phyloP scores from a whole-genome alignment of 2,888 invertebrate genomes.

The Gisinianus flammeolus region DNA sequence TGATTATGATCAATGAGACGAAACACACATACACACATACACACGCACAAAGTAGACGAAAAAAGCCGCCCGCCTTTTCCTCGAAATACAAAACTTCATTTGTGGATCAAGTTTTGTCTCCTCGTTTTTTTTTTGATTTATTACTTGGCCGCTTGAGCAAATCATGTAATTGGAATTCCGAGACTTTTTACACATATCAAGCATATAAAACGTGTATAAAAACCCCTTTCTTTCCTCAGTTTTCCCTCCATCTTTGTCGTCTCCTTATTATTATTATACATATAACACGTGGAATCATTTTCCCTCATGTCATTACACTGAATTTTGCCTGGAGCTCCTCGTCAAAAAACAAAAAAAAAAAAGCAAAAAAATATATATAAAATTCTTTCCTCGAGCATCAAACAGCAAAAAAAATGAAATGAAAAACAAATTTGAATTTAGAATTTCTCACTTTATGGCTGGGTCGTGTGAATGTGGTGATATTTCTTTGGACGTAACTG shows the following conservation, averaged over 20 bases:
- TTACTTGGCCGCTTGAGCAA: conserved; percentile 9
- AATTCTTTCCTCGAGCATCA: background rate
- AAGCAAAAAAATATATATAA: too few species aligned
- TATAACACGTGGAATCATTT: background rate
- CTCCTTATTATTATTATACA: background rate
- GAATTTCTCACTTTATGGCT: background rate
- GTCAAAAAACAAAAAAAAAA: too few species aligned
- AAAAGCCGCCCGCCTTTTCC: background rate
- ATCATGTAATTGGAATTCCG: conserved; percentile 16
- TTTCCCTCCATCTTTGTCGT: background rate
- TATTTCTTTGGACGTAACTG: too few species aligned
- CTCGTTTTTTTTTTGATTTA: conserved; percentile 7
- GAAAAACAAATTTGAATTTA: background rate
- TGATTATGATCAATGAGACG: conserved; percentile 16
- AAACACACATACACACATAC: background rate
- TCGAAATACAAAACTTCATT: conserved; percentile 24
- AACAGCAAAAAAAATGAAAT: background rate
- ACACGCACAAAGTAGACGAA: background rate
- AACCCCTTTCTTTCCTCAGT: background rate
- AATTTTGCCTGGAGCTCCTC: too few species aligned
- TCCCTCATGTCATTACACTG: background rate
- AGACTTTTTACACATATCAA: conserved; percentile 1
- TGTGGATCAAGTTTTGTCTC: conserved; percentile 20
- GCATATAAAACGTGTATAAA: background rate
- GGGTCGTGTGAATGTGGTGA: too few species aligned